phyloP scores from a whole-genome alignment of 2,797 vertebrate genomes.

The Novumbra hubbsi region DNA sequence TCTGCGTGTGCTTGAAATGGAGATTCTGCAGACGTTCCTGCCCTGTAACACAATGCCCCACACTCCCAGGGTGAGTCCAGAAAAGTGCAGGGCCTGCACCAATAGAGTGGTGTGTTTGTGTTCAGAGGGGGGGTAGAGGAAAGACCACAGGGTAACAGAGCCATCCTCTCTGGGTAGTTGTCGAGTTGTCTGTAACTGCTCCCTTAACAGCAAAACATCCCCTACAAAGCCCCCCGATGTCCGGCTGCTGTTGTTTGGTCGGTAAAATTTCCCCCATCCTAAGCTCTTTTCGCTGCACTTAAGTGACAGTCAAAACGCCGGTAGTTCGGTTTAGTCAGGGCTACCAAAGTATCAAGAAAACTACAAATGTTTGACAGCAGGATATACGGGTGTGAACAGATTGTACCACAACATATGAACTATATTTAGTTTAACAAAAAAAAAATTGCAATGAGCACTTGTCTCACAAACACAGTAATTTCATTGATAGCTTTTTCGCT shows the following conservation, averaged over 20 bases:
- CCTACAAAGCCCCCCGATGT: slow-evolving; percentile 28
- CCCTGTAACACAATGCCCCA: background rate
- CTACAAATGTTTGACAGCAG: background rate
- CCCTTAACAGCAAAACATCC: slow-evolving; percentile 40
- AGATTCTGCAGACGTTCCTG: background rate
- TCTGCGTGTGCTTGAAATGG: background rate
- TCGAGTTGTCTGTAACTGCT: slow-evolving; percentile 63
- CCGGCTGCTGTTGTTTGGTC: slow-evolving; percentile 44
- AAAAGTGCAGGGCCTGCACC: slow-evolving; percentile 15
- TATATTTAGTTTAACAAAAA: too few species aligned
- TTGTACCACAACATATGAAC: too few species aligned
- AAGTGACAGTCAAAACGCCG: background rate
- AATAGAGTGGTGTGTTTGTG: background rate
- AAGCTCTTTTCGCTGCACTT: slow-evolving; percentile 22
- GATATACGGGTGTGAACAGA: background rate
- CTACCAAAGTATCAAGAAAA: background rate
- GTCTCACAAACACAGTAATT: too few species aligned
- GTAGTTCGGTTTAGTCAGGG: background rate
- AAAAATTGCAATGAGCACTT: too few species aligned
- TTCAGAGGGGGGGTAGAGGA: background rate
- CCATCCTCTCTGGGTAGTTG: slow-evolving; percentile 23
- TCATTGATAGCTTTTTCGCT: too few species aligned
- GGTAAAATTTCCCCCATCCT: slow-evolving; percentile 36
- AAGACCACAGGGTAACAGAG: slow-evolving; percentile 14
- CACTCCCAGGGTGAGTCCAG: background rate